Evolutionary conservation across 2,888 invertebrate genomes (phyloP).

Genomic region (Lydus trimaculatus): DNA sequence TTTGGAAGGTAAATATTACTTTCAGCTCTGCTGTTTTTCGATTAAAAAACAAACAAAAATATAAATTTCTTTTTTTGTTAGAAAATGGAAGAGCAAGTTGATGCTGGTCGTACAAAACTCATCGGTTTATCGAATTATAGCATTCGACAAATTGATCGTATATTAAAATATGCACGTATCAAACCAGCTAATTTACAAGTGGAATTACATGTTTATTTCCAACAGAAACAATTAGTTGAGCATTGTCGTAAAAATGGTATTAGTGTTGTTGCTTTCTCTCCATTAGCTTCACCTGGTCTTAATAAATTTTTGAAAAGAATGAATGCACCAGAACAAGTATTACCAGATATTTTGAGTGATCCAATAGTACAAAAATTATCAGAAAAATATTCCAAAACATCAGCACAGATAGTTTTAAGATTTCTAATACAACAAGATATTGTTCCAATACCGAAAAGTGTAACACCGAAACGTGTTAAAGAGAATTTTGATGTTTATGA

Average conservation of each 20-base stretch:
- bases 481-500: conserved; percentile 79
- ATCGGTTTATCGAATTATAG: conserved; percentile 87
- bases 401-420: conserved; percentile 77
- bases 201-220: conserved; percentile 66
- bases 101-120: conserved; percentile 73
- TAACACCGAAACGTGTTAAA: conserved; percentile 71
- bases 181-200: conserved; percentile 71
- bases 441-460: conserved; percentile 82
- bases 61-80: conserved; percentile 53
- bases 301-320: conserved; percentile 56
- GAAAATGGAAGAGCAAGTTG: conserved; percentile 70
- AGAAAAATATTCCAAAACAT: conserved; percentile 51
- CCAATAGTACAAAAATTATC: conserved; percentile 59
- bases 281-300: conserved; percentile 58
- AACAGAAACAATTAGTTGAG: conserved; percentile 57
- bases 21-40: background rate
- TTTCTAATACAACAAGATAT: conserved; percentile 74
- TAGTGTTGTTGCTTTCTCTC: conserved; percentile 62
- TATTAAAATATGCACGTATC: conserved; percentile 65
- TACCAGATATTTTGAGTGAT: conserved; percentile 36
- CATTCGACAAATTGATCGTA: conserved; percentile 70
- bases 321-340: conserved; percentile 15
- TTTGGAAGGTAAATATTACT: conserved; percentile 37
- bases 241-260: conserved; percentile 58
- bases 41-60: background rate